Evolutionary conservation across 2,797 vertebrate genomes (phyloP).

Genomic region (Triplophysa yarkandensis): DNA sequence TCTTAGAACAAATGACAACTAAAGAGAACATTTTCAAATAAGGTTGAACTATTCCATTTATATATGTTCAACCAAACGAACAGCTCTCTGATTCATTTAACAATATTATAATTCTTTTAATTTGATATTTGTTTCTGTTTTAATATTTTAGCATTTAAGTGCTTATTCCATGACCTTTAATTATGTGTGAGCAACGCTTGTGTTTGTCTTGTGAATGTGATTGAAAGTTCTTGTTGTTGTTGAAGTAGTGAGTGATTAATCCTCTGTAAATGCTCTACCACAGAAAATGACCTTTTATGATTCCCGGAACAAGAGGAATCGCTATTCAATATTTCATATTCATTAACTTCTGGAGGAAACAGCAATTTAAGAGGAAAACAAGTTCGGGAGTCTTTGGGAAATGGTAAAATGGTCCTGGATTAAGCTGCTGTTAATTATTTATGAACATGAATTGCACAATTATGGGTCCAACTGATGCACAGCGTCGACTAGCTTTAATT

Average conservation of each 20-base stretch:
- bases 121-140: not conserved
- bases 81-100: not conserved
- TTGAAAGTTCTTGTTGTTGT: not conserved
- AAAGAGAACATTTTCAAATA: too few relatives aligned
- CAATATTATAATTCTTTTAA: not conserved
- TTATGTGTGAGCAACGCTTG: not conserved
- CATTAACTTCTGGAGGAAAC: conserved; percentile 40
- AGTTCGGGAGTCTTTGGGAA: conserved; percentile 7
- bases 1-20: too few relatives aligned
- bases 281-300: conserved; percentile 20
- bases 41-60: too few relatives aligned
- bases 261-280: not conserved
- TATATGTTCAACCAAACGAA: not conserved
- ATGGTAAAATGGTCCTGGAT: conserved; percentile 38
- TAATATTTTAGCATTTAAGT: not conserved
- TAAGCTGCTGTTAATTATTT: conserved; percentile 53
- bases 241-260: not conserved
- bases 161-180: not conserved
- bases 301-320: conserved; percentile 27
- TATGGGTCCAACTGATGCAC: conserved; percentile 43
- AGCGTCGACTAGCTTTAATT: conserved; percentile 45
- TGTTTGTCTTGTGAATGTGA: not conserved
- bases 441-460: conserved; percentile 52
- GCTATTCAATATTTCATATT: conserved; percentile 37
- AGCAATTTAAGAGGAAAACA: conserved; percentile 27